Base-by-base conservation (phyloP, 2,113 vertebrate species). In the Hypocryptadius cinnamomeus region DNA sequence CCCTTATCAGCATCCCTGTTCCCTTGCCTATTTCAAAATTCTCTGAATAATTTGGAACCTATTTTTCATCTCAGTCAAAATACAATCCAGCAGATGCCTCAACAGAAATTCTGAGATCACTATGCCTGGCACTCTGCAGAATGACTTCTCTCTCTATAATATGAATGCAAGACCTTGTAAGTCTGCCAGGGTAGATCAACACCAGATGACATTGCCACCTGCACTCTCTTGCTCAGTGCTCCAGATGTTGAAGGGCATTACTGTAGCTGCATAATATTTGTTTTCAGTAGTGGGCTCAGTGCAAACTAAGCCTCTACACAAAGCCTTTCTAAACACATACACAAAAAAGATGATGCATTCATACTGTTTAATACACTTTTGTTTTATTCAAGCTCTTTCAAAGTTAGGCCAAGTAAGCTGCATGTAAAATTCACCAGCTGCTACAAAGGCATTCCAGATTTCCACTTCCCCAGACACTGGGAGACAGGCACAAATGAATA, bases 321-420 rank as follows among this genome's bases (percentile, higher is more conserved):
- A 4, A 72, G 24, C 16, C 25, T 57, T 87, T 77, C 37, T 53
- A 83, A 87, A 82, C 0, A 11, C 28, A 65, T 23, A 64, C 19
- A 33, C 2, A 56, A 13, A 33, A 79, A 82, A 81, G 24, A 91
- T 19, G 12, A 87, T 35, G 30, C 48, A 80, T 57, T 87, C 68
- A 65, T 61, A 88, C 31, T 10, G 42, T 76, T 15, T 68, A 93
- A 80, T 35, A 71, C 51, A 72, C 15, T 77, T 79, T 4, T 33
- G 23, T 40, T 97, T 97, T 94, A 97, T 97, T 97, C 83, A 78
- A 82, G 50, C 31, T 79, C 54, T 92, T 91, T 73, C 73, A 80
- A 92, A 87, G 11, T 95, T 68, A 93, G 71, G 69, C 59, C 90
- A 69, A 8, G 1, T 56, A 91, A 94, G 47, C 76, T 82, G 54